These are phyloP conservation scores for Lasioglossum malachurum DNA, from an alignment of 2,888 invertebrate species.

Conservation along the genomic window DNA sequence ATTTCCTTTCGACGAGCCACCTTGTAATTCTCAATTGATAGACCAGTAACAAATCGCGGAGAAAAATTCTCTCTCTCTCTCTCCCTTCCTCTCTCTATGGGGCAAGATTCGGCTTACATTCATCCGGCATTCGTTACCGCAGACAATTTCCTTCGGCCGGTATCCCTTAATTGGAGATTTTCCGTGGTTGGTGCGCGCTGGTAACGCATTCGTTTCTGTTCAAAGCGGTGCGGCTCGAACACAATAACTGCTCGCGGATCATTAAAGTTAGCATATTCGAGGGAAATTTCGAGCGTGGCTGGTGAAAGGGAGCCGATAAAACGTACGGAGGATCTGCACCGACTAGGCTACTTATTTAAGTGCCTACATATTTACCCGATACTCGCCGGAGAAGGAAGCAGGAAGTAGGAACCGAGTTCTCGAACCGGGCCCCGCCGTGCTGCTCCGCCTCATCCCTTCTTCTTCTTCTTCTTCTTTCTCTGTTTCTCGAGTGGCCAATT, in stretches of 20 bases:
- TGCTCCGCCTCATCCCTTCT: constrained; percentile 13
- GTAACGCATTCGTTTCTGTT: constrained; percentile 19
- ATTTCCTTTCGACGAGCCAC: not conserved
- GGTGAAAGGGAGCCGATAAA: not conserved
- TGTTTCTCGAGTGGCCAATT: constrained; percentile 69
- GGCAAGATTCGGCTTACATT: not conserved
- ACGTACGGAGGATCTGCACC: not conserved
- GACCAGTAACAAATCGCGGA: not conserved
- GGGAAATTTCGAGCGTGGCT: constrained; percentile 21
- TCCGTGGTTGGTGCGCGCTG: constrained; percentile 3
- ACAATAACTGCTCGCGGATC: constrained; percentile 47
- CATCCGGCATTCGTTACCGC: constrained; percentile 34
- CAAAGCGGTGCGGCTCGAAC: constrained; percentile 7
- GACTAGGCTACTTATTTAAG: constrained; percentile 13
- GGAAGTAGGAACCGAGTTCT: constrained; percentile 1
- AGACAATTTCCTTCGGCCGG: constrained; percentile 21
- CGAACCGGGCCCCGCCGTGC: constrained; percentile 31
- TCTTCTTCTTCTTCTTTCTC: constrained; percentile 29
- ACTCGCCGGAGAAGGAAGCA: constrained; percentile 17
- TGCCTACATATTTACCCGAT: constrained; percentile 57
- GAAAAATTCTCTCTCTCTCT: not conserved
- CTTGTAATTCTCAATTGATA: not conserved
- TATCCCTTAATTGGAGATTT: constrained; percentile 50
- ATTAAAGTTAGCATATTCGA: constrained; percentile 40
- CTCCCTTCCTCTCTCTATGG: not conserved